Percentiles rank a stretch among this genome's conserved stretches.
phyloP scores from a whole-genome alignment of 2,888 invertebrate genomes.

The Blastobasis lacticolella region DNA sequence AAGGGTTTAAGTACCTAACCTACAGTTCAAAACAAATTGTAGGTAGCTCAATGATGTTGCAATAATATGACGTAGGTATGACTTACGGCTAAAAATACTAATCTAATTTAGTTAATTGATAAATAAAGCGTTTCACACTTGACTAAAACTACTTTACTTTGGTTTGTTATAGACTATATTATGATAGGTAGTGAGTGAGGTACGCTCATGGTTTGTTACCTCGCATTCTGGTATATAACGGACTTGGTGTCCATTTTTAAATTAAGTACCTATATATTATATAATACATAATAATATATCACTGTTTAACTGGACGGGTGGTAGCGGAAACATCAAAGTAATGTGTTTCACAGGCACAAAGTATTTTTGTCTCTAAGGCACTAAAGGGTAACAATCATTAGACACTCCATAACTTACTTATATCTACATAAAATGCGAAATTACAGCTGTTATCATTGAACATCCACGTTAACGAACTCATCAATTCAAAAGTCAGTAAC shows the following conservation, averaged over 20 bases:
- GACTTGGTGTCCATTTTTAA: neutral
- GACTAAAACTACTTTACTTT: slow-evolving; percentile 69
- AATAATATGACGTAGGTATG: too few species aligned
- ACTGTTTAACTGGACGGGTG: slow-evolving; percentile 8
- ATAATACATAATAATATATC: neutral
- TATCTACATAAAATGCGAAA: too few species aligned
- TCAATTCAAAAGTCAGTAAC: too few species aligned
- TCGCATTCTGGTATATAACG: neutral
- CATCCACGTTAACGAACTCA: too few species aligned
- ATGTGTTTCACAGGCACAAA: slow-evolving; percentile 12
- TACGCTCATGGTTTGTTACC: neutral
- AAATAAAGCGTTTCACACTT: slow-evolving; percentile 72
- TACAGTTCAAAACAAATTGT: too few species aligned
- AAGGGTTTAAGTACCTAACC: too few species aligned
- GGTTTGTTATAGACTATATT: slow-evolving; percentile 60
- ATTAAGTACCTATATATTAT: neutral
- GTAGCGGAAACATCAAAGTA: neutral
- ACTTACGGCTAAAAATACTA: too few species aligned
- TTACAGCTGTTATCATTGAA: too few species aligned
- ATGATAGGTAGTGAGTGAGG: slow-evolving; percentile 6
- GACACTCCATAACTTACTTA: slow-evolving; percentile 4
- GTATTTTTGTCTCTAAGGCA: slow-evolving; percentile 25
- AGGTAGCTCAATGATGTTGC: too few species aligned
- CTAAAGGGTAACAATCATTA: slow-evolving; percentile 38
- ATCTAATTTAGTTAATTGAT: slow-evolving; percentile 25